These are phyloP conservation scores for Cyprinella venusta DNA, from an alignment of 2,797 vertebrate genomes.

Conservation along the genomic window DNA sequence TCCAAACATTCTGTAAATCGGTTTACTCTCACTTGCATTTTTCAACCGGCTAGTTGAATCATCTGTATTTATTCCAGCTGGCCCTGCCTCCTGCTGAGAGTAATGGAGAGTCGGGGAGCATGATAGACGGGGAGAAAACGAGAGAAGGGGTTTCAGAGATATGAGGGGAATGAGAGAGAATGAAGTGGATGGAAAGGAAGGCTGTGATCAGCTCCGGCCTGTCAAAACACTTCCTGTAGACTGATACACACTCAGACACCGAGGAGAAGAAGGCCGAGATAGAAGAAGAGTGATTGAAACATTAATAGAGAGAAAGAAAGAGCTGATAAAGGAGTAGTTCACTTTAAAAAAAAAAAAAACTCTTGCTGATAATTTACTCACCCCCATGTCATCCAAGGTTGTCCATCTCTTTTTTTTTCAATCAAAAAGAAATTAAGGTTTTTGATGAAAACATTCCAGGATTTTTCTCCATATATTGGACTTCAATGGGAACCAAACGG, in stretches of 20 bases:
- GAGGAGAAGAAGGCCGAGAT: slow-evolving; percentile 11
- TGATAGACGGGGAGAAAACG: slow-evolving; percentile 21
- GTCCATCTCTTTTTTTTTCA: no score
- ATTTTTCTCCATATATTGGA: no score
- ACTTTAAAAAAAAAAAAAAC: no score
- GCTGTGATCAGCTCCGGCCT: slow-evolving; percentile 15
- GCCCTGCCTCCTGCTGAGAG: slow-evolving; percentile 25
- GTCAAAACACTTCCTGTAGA: slow-evolving; percentile 48
- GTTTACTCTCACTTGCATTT: slow-evolving; percentile 32
- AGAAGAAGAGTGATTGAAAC: slow-evolving; percentile 53
- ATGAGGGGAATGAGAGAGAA: slow-evolving; percentile 1
- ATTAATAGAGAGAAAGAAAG: slow-evolving; percentile 45
- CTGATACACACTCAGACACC: slow-evolving; percentile 25
- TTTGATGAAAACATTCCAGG: no score
- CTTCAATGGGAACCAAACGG: no score
- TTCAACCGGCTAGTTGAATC: slow-evolving; percentile 7
- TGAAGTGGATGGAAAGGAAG: slow-evolving; percentile 17
- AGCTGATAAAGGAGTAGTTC: no score
- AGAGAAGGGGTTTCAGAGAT: slow-evolving; percentile 21
- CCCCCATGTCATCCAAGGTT: no score
- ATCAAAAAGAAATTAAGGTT: no score
- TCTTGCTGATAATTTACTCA: no score
- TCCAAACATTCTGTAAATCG: slow-evolving; percentile 6
- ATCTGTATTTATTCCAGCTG: slow-evolving; percentile 38
- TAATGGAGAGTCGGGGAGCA: slow-evolving; percentile 21